Percentiles rank a stretch among this genome's conserved stretches.
Evolutionary conservation across 1,140 invertebrate species (phyloP).

Genomic region (Hypsibius dujardini): DNA sequence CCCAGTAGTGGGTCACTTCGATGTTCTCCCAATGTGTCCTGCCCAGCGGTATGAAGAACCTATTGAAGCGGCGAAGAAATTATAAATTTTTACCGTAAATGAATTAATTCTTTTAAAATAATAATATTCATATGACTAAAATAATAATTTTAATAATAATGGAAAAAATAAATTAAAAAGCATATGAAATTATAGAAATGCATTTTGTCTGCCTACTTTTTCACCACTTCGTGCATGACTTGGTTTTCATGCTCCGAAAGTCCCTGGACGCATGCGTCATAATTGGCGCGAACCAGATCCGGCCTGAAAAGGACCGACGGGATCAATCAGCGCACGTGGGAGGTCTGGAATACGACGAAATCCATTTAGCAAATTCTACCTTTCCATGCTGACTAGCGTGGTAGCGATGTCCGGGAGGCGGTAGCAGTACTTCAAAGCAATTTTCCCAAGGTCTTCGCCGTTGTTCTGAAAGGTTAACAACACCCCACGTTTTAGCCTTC

Average conservation of each 20-base stretch:
- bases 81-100: background rate
- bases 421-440: slow-evolving; percentile 25
- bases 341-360: background rate
- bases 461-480: slow-evolving; percentile 13
- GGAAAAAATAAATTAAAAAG: no score
- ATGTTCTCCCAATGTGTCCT: slow-evolving; percentile 14
- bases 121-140: no score
- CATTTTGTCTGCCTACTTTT: background rate
- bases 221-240: slow-evolving; percentile 20
- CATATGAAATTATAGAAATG: no score
- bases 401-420: slow-evolving; percentile 23
- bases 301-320: background rate
- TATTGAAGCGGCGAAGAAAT: background rate
- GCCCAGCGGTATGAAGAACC: slow-evolving; percentile 7
- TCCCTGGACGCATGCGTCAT: background rate
- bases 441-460: slow-evolving; percentile 23
- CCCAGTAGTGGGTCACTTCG: slow-evolving; percentile 15
- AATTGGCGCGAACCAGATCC: slow-evolving; percentile 20
- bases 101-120: no score
- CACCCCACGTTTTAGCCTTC: no score
- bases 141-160: no score
- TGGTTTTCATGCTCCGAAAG: slow-evolving; percentile 21
- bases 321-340: no score
- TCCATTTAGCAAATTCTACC: slow-evolving; percentile 19
- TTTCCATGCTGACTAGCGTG: slow-evolving; percentile 24